Evolutionary conservation across 2,797 vertebrate genomes (phyloP), one percentile per base, ranked within the genome.

Genomic region (Denticeps clupeoides): DNA sequence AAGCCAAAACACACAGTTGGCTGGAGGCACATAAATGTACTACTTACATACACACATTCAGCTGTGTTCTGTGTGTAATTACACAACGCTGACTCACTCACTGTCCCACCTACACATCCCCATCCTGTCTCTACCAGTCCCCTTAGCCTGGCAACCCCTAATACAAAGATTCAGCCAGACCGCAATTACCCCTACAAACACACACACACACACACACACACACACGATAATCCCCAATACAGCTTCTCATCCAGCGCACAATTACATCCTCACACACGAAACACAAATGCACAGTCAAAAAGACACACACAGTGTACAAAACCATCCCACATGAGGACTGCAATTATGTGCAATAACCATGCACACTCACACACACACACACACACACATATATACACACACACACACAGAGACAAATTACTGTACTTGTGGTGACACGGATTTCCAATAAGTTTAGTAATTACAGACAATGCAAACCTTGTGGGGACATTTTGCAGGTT

Each of bases 41-140:
- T 28, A 33, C 10, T 23, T 40, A 32, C 22, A 3, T 37, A 25
- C 28, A 25, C 35, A 41, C 13, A 35, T n/a, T n/a, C n/a, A n/a
- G n/a, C n/a, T n/a, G n/a, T n/a, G n/a, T n/a, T 22, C 5, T 32
- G 45, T 53, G 52, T 58, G 13, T 62, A 65, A 63, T 63, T 67
- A 63, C 46, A 33, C 55, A 50, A 33, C 31, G 27, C 32, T 47
- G 45, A 49, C 35, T 41, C 52, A 45, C 47, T 43, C 25, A 54
- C 27, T 27, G 29, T 27, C 25, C 45, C 56, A 45, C 53, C 49
- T 41, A 52, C 45, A 55, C 19, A 43, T 44, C 45, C 45, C 33
- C 9, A 46, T 15, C 29, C 18, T 40, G 35, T 41, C 43, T 40
- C 47, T 40, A 43, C 35, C 18, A 6, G 8, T 27, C 35, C 11